Evolutionary conservation across 1,140 invertebrate genomes (phyloP), one percentile per base, ranked within the genome.

Genomic region (Brachionus rubens): DNA sequence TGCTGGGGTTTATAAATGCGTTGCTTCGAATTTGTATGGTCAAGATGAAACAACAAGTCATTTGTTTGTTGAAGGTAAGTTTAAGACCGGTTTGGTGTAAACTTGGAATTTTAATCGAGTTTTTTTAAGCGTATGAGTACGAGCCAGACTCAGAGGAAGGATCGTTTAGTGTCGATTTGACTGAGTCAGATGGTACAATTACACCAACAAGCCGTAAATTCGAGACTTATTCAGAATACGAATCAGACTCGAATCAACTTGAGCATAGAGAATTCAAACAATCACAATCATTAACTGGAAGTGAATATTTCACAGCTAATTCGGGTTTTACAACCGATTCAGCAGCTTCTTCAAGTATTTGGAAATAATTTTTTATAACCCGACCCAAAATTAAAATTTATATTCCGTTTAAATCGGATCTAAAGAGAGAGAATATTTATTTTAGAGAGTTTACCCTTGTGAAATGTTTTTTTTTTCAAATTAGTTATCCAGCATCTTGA

Each of bases 1-100:
- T 86, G 91, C 91, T 76, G 96, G 96, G 47, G 79, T 80, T 77
- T 85, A 83, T 78, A 83, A 81, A 5, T 80, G 81, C 21, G 79
- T 82, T 28, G 83, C 81, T 33, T 80, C 81, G 24, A 86, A 84
- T 78, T 78, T 80, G 28, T 77, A 77, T 28, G 83, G 83, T 36
- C 81, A 81, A 47, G 82, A 80, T 68, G 81, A 82, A 1, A 84
- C 82, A 70, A 81, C 81, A 24, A 52, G 46, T 19, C 48, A 50
- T 21, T 26, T 72, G 21, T 5, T 50, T 30, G 68, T 72, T 28
- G 68, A 72, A 72, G 24, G 59, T 65, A 65, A 65, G 3, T n/a
- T 43, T 12, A 28, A 43, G 24, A 65, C 5, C 9, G 9, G n/a
- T 10, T 14, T 7, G 14, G n/a, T 7, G 3, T 7, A 16, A 10